These are phyloP conservation scores for Sebastolobus alascanus DNA, from an alignment of 2,797 vertebrate species.

Conservation along the genomic window DNA sequence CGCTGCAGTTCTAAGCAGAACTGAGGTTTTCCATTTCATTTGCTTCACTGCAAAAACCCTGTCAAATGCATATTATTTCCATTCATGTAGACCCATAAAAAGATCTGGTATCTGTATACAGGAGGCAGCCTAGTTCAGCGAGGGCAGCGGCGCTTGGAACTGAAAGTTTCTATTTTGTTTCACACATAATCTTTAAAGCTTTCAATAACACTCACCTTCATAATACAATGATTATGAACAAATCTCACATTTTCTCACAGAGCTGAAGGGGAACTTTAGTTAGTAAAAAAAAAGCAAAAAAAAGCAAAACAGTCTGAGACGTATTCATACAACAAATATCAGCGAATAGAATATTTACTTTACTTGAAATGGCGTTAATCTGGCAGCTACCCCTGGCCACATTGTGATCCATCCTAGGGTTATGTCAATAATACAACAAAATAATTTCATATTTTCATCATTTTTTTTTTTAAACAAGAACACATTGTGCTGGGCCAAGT, in stretches of 20 bases:
- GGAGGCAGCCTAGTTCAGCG: conserved; percentile 73
- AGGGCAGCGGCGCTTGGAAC: conserved; percentile 73
- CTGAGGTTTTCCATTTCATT: conserved; percentile 66
- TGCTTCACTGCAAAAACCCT: conserved; percentile 72
- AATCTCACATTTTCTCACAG: conserved; percentile 61
- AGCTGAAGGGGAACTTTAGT: conserved; percentile 52
- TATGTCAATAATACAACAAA: conserved; percentile 67
- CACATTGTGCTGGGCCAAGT: conserved; percentile 66
- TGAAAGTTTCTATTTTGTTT: conserved; percentile 79
- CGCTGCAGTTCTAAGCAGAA: conserved; percentile 55
- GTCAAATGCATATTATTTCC: conserved; percentile 69
- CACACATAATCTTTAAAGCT: conserved; percentile 82
- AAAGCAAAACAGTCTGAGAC: conserved; percentile 42
- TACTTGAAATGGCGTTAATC: conserved; percentile 66
- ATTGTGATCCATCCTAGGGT: conserved; percentile 46
- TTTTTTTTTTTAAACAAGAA: conserved; percentile 40
- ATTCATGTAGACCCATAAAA: conserved; percentile 68
- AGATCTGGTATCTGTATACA: conserved; percentile 60
- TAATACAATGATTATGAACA: conserved; percentile 71
- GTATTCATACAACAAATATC: conserved; percentile 67
- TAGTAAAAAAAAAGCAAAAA: conserved; percentile 21
- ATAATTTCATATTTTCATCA: conserved; percentile 66
- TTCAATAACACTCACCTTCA: conserved; percentile 72
- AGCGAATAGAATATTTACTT: conserved; percentile 70
- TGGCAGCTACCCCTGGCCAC: conserved; percentile 62